A percentile compares a stretch with the other conserved stretches of the same genome.
These are phyloP conservation scores for Melinaea marsaeus DNA, from an alignment of 2,888 invertebrate genomes.

Conservation along the genomic window DNA sequence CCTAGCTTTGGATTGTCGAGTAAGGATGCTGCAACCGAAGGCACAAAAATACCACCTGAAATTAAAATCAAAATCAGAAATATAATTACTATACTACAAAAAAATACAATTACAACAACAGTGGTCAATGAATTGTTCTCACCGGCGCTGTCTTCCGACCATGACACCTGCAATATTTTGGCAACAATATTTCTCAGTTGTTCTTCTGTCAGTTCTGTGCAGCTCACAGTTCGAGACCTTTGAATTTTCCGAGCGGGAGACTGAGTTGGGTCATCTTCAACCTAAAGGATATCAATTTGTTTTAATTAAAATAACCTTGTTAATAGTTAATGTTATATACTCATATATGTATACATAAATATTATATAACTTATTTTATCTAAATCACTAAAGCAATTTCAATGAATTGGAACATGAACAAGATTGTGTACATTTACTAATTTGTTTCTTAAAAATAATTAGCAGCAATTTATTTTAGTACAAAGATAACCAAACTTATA, in stretches of 20 bases:
- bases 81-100: no score
- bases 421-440: no score
- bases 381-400: not conserved
- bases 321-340: not conserved
- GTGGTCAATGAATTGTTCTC: slow-evolving; percentile 20
- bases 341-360: not conserved
- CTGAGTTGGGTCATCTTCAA: slow-evolving; percentile 73
- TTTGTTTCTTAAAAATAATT: no score
- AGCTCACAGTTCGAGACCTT: slow-evolving; percentile 67
- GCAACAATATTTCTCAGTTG: slow-evolving; percentile 81
- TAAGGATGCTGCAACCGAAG: slow-evolving; percentile 75
- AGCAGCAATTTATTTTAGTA: no score
- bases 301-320: not conserved
- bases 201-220: slow-evolving; percentile 80
- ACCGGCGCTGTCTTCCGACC: slow-evolving; percentile 80
- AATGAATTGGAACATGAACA: not conserved
- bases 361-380: not conserved
- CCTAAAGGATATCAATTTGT: slow-evolving; percentile 44
- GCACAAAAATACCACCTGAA: slow-evolving; percentile 76
- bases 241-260: slow-evolving; percentile 68
- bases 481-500: no score
- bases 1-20: slow-evolving; percentile 72
- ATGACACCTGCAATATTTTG: slow-evolving; percentile 84
- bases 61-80: slow-evolving; percentile 23
- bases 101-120: not conserved